Percentiles rank a stretch among this genome's conserved stretches.
Evolutionary conservation across 2,888 invertebrate species (phyloP).

Genomic region (Megamerina dolium): DNA sequence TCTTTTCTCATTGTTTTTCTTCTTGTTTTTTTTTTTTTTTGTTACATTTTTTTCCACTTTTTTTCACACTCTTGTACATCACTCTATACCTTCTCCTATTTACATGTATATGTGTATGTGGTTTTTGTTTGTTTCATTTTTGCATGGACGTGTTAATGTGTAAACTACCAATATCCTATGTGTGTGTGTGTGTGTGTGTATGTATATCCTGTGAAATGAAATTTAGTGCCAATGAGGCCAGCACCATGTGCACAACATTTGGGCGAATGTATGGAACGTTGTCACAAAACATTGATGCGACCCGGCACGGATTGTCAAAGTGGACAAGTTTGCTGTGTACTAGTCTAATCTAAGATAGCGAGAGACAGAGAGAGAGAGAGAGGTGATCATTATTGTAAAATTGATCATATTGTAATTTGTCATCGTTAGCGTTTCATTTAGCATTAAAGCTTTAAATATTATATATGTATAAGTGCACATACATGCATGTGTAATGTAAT

Average conservation of each 20-base stretch:
- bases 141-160: too few species aligned
- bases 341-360: slow-evolving; percentile 24
- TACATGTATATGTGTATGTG: too few species aligned
- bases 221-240: slow-evolving; percentile 44
- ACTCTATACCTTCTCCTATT: not conserved
- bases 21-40: slow-evolving; percentile 1
- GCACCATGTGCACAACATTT: slow-evolving; percentile 41
- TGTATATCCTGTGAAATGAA: too few species aligned
- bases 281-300: slow-evolving; percentile 31
- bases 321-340: slow-evolving; percentile 43
- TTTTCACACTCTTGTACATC: slow-evolving; percentile 6
- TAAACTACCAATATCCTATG: too few species aligned
- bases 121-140: too few species aligned
- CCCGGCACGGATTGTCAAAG: slow-evolving; percentile 41
- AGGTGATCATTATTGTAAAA: too few species aligned
- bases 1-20: not conserved
- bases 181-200: too few species aligned
- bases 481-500: too few species aligned
- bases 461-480: too few species aligned
- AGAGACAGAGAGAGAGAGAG: not conserved
- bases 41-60: slow-evolving; percentile 22
- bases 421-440: too few species aligned
- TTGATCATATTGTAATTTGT: too few species aligned
- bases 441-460: too few species aligned
- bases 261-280: slow-evolving; percentile 40